Evolutionary conservation across 2,888 invertebrate genomes (phyloP).

Genomic region (Cataglyphis cursor): DNA sequence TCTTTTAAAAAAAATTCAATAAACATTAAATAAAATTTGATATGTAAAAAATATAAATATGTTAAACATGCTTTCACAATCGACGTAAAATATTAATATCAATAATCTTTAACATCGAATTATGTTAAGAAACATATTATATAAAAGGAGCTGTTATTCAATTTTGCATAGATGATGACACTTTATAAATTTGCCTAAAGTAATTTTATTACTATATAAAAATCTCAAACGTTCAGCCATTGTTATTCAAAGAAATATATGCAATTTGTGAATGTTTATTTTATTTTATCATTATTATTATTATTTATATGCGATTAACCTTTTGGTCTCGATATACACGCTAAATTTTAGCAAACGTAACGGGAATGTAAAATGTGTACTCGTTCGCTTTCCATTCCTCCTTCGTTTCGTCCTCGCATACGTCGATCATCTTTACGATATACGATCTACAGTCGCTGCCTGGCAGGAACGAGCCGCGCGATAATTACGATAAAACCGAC

Average conservation of each 20-base stretch:
- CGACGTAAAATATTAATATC: neutral
- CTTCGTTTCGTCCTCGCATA: slow-evolving; percentile 38
- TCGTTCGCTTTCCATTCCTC: slow-evolving; percentile 52
- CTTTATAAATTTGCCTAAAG: neutral
- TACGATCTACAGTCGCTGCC: slow-evolving; percentile 66
- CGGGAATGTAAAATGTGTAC: slow-evolving; percentile 12
- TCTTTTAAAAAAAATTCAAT: neutral
- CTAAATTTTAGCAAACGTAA: slow-evolving; percentile 14
- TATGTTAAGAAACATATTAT: neutral
- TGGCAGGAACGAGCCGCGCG: slow-evolving; percentile 58
- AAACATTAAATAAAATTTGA: neutral
- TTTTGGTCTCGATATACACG: neutral
- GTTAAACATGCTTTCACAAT: neutral
- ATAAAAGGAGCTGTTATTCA: neutral
- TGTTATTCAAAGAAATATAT: neutral
- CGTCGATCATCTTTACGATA: slow-evolving; percentile 72
- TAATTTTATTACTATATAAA: neutral
- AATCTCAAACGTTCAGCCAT: neutral
- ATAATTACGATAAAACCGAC: slow-evolving; percentile 77
- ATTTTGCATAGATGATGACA: neutral
- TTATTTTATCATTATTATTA: no score
- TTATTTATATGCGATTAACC: no score
- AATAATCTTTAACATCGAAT: neutral
- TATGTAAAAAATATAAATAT: neutral
- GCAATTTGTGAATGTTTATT: no score